Evolutionary conservation across 2,113 vertebrate genomes (phyloP), one percentile per base, ranked within the genome.

Genomic region (Tetrao urogallus): DNA sequence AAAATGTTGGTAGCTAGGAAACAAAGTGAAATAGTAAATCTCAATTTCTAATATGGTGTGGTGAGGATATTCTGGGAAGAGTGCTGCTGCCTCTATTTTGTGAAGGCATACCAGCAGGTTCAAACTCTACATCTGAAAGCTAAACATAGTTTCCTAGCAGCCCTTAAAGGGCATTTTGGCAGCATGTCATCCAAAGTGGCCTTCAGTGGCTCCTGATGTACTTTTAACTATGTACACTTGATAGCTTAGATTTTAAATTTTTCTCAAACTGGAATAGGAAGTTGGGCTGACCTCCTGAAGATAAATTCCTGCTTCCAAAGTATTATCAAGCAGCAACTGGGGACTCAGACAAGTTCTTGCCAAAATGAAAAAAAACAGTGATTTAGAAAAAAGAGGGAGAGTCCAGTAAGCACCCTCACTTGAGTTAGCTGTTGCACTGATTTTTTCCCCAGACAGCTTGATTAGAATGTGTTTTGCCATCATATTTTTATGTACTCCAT

Each of bases 21-120:
- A 95, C 95, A 95, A 96, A 94, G 52, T 28, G 25, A 90, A 81
- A 45, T 88, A 96, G 93, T 97, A 96, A 95, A 95, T 45, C 70
- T 92, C 3, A 0, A 2, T 83, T 94, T 94, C 90, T 94, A 86
- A 61, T 58, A 69, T 42, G 79, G 78, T 90, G 82, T 61, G 57
- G 69, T 65, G 92, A 91, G 66, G 80, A 78, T 96, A 93, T 95
- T 95, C 91, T 94, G 77, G 86, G 88, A 95, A 72, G 12, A 58
- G 79, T 61, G 76, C 74, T 75, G 80, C 69, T 75, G 47, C 81
- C 90, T 54, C 66, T 85, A 38, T 50, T 91, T 92, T 56, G 9
- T 90, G 70, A 94, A 95, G 65, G 4, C 73, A 79, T 94, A 90
- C 30, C 21, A 42, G 36, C 65, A 56, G 36, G 20, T 58, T 86